A percentile compares a stretch with the other conserved stretches of the same genome.
These are phyloP conservation scores for Turritopsis dohrnii DNA, from an alignment of 30 jellyfish, hydroid and myxozoan species.

Conservation along the genomic window DNA sequence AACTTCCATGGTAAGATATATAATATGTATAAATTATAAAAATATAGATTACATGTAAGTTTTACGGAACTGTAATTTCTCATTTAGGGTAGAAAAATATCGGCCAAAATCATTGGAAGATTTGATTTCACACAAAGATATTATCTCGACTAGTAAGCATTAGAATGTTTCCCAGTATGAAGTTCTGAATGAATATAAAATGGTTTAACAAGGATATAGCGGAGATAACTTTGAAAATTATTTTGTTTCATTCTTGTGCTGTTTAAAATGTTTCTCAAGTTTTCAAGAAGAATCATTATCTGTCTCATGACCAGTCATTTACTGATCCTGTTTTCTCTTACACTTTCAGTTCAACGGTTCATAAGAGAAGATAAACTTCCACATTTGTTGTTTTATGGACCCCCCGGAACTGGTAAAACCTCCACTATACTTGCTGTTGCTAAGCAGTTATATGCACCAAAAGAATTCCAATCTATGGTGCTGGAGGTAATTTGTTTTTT, in stretches of 20 bases:
- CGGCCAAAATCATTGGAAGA: constrained; percentile 87
- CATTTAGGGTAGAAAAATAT: constrained; percentile 85
- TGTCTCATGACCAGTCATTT: too few relatives aligned
- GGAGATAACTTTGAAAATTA: too few relatives aligned
- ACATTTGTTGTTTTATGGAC: constrained; percentile 97
- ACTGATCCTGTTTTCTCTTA: not conserved
- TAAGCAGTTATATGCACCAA: constrained; percentile 64
- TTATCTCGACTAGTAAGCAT: constrained; percentile 62
- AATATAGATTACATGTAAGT: not conserved
- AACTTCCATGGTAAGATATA: constrained; percentile 21
- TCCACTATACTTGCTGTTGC: constrained; percentile 97
- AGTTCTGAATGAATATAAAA: too few relatives aligned
- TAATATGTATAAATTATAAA: too few relatives aligned
- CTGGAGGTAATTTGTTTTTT: constrained; percentile 76
- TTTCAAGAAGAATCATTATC: too few relatives aligned
- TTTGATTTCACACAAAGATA: constrained; percentile 78
- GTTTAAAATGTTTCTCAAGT: too few relatives aligned
- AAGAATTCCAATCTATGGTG: constrained; percentile 92
- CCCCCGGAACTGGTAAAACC: constrained; percentile 99
- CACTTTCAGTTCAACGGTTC: constrained; percentile 60
- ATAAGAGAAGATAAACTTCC: constrained; percentile 87
- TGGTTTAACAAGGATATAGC: too few relatives aligned
- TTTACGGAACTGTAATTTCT: not conserved
- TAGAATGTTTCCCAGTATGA: not conserved
- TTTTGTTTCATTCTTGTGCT: too few relatives aligned